Conservation (phyloP, 1,140 invertebrate species). For the Drosophila lacertosa region DNA sequence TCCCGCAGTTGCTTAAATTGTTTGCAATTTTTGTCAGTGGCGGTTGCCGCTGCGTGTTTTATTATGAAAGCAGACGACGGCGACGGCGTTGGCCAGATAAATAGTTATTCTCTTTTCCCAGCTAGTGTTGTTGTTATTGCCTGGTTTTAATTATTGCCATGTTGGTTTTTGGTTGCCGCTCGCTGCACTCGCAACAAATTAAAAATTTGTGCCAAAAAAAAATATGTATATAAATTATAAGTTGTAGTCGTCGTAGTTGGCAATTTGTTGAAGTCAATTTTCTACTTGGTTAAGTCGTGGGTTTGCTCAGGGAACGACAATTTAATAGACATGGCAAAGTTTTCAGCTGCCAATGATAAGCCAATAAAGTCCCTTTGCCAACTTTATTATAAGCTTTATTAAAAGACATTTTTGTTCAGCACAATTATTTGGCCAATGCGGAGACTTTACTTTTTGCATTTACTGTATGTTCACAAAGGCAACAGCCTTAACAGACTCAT, state of each 20-base stretch:
- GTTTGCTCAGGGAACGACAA: background rate
- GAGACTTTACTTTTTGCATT: background rate
- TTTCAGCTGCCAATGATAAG: conserved; percentile 26
- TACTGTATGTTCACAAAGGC: background rate
- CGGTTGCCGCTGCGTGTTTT: conserved; percentile 62
- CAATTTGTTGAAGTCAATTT: conserved; percentile 48
- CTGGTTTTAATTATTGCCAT: conserved; percentile 62
- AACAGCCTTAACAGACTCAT: background rate
- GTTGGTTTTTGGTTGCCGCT: conserved; percentile 27
- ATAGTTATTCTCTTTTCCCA: conserved; percentile 47
- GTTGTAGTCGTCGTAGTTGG: conserved; percentile 12
- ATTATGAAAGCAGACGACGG: conserved; percentile 65
- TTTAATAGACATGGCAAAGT: conserved; percentile 11
- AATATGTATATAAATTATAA: conserved; percentile 15
- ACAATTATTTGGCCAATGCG: background rate
- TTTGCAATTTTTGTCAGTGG: conserved; percentile 74
- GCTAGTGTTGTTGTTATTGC: conserved; percentile 5
- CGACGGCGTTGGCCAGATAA: conserved; percentile 48
- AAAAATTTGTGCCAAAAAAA: conserved; percentile 26
- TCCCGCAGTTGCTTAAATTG: conserved; percentile 64
- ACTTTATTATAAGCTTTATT: conserved; percentile 6
- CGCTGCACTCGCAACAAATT: conserved; percentile 32
- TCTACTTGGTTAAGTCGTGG: conserved; percentile 22
- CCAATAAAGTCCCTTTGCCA: conserved; percentile 9
- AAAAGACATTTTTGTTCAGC: background rate